A percentile compares a stretch with the other conserved stretches of the same genome.
These are phyloP conservation scores for Troides aeacus DNA, from an alignment of 2,888 invertebrate species.

Conservation along the genomic window DNA sequence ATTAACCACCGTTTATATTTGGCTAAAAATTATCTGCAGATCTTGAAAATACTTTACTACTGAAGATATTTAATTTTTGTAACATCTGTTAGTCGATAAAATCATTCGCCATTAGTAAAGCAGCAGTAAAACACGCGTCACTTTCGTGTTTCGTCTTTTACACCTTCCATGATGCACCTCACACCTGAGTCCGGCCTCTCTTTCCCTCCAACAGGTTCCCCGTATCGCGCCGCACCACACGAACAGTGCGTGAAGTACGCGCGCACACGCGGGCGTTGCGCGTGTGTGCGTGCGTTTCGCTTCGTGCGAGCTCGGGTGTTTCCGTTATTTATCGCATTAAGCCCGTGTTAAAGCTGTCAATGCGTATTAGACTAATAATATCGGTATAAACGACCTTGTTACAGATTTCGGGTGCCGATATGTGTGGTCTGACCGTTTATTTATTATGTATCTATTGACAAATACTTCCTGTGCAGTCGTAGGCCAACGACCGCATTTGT, in stretches of 20 bases:
- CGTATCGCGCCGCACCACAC: conserved; percentile 28
- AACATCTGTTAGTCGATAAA: conserved; percentile 33
- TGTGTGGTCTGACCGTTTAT: conserved; percentile 24
- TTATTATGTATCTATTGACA: conserved; percentile 16
- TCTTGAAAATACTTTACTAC: too few species aligned
- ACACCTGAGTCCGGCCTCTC: conserved; percentile 46
- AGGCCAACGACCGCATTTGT: conserved; percentile 19
- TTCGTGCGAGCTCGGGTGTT: conserved; percentile 33
- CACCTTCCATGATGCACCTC: conserved; percentile 72
- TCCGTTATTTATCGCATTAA: conserved; percentile 39
- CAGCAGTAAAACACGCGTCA: conserved; percentile 69
- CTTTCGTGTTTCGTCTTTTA: conserved; percentile 77
- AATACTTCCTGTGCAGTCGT: conserved; percentile 12
- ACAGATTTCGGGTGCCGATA: conserved; percentile 29
- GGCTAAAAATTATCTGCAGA: too few species aligned
- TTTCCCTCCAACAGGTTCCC: conserved; percentile 37
- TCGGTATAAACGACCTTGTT: conserved; percentile 36
- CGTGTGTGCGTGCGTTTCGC: conserved; percentile 5
- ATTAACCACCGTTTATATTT: too few species aligned
- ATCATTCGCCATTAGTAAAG: conserved; percentile 25
- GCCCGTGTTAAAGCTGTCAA: conserved; percentile 43
- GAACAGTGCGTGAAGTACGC: conserved; percentile 23
- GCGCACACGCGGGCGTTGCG: conserved; percentile 27
- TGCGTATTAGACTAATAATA: conserved; percentile 45
- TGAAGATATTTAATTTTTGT: neutral